phyloP scores from a whole-genome alignment of 2,888 invertebrate genomes.

The Incurvaria masculella region DNA sequence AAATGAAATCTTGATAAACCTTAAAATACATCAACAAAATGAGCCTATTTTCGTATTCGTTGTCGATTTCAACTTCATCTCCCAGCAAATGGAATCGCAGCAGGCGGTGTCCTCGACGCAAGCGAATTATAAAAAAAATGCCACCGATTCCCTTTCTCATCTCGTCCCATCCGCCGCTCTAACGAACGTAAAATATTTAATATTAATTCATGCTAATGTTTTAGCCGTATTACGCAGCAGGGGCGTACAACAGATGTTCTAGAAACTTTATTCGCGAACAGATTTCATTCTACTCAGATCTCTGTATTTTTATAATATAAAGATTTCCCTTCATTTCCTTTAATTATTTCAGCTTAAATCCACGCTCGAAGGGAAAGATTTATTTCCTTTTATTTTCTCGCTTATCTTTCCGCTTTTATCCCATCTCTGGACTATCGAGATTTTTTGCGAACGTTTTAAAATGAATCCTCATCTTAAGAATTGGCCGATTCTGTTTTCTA shows the following conservation, averaged over 20 bases:
- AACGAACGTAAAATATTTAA: not conserved
- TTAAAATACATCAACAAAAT: too few relatives aligned
- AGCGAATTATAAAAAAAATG: too few relatives aligned
- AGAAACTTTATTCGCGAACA: not conserved
- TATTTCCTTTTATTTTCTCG: not conserved
- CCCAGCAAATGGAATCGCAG: too few relatives aligned
- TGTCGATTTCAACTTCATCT: too few relatives aligned
- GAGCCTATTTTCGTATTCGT: too few relatives aligned
- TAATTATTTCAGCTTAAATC: not conserved
- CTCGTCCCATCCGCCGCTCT: not conserved
- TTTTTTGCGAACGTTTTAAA: too few relatives aligned
- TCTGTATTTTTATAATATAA: not conserved
- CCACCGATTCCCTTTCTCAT: too few relatives aligned
- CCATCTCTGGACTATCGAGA: not conserved
- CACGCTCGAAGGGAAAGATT: not conserved
- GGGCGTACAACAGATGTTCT: not conserved
- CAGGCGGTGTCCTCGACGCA: too few relatives aligned
- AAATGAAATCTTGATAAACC: too few relatives aligned
- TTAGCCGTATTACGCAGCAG: not conserved
- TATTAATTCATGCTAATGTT: not conserved
- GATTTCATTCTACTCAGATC: not conserved
- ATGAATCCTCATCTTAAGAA: too few relatives aligned
- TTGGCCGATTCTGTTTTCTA: too few relatives aligned
- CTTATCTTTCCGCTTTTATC: not conserved
- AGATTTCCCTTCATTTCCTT: not conserved